Percentiles rank a stretch among this genome's conserved stretches.
phyloP scores from a whole-genome alignment of 2,797 vertebrate species.

The Phoeniculus purpureus region DNA sequence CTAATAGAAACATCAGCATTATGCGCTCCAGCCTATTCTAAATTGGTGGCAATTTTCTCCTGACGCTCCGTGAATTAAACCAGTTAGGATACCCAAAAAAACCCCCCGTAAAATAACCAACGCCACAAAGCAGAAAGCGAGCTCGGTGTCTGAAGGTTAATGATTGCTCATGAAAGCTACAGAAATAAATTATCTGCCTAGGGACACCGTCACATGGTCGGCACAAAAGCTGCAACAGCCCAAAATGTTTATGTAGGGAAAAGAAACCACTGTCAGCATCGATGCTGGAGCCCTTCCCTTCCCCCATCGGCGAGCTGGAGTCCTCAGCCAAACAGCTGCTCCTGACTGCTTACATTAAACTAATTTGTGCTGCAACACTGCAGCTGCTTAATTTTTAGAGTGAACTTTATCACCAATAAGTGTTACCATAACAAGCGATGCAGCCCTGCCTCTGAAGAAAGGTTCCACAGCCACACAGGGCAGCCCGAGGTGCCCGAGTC shows the following conservation, averaged over 20 bases:
- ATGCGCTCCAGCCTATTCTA: constrained; percentile 76
- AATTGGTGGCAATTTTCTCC: constrained; percentile 83
- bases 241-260: constrained; percentile 86
- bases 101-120: constrained; percentile 61
- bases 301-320: constrained; percentile 76
- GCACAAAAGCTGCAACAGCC: constrained; percentile 87
- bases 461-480: constrained; percentile 74
- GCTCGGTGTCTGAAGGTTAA: constrained; percentile 85
- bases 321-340: constrained; percentile 87
- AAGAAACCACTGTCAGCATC: constrained; percentile 86
- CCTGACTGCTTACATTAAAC: constrained; percentile 88
- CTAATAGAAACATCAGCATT: constrained; percentile 78
- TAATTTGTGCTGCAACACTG: constrained; percentile 87
- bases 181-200: constrained; percentile 87
- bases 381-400: constrained; percentile 86
- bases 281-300: constrained; percentile 77
- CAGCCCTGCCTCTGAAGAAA: constrained; percentile 77
- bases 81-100: constrained; percentile 78
- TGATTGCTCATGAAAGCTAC: constrained; percentile 86
- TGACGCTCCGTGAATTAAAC: constrained; percentile 83
- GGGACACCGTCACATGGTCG: constrained; percentile 84
- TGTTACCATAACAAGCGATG: constrained; percentile 84
- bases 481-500: constrained; percentile 45
- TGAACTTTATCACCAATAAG: constrained; percentile 85
- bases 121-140: constrained; percentile 83